Percentiles rank a stretch among this genome's conserved stretches.
Conservation (phyloP, 2,888 invertebrate genomes). For the Scaptomyza reducta region DNA sequence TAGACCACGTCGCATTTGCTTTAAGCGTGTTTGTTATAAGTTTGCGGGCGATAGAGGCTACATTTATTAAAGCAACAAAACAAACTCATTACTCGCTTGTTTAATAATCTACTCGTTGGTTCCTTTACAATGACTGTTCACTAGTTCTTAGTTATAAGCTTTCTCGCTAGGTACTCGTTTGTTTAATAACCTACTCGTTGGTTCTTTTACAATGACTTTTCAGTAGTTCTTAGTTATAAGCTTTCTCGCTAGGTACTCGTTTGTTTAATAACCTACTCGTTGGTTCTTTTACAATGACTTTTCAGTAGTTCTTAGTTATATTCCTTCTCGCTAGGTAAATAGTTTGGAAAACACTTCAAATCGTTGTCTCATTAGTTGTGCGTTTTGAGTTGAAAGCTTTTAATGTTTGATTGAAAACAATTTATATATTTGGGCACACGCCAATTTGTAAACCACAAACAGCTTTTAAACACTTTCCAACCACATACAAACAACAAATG, state of each 20-base stretch:
- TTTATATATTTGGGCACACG: slow-evolving; percentile 4
- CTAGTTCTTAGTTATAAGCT: no score
- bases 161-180: no score
- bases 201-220: no score
- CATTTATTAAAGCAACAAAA: slow-evolving; percentile 37
- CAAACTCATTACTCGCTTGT: background rate
- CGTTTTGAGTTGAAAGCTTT: background rate
- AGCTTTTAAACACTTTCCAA: slow-evolving; percentile 13
- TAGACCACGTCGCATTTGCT: slow-evolving; percentile 56
- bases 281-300: no score
- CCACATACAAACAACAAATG: slow-evolving; percentile 12
- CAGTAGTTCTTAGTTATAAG: no score
- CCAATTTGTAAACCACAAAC: slow-evolving; percentile 37
- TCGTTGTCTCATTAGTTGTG: background rate
- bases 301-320: no score
- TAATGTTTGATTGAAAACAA: slow-evolving; percentile 22
- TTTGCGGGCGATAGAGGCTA: slow-evolving; percentile 63
- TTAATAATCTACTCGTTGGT: background rate
- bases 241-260: no score
- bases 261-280: background rate
- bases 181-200: no score
- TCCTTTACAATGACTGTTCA: no score
- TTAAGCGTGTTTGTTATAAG: slow-evolving; percentile 67
- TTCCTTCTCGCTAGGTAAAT: no score
- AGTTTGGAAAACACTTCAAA: no score